Evolutionary conservation across 2,113 vertebrate species (phyloP), one percentile per base, ranked within the genome.

Genomic region (Lamprotornis superbus): DNA sequence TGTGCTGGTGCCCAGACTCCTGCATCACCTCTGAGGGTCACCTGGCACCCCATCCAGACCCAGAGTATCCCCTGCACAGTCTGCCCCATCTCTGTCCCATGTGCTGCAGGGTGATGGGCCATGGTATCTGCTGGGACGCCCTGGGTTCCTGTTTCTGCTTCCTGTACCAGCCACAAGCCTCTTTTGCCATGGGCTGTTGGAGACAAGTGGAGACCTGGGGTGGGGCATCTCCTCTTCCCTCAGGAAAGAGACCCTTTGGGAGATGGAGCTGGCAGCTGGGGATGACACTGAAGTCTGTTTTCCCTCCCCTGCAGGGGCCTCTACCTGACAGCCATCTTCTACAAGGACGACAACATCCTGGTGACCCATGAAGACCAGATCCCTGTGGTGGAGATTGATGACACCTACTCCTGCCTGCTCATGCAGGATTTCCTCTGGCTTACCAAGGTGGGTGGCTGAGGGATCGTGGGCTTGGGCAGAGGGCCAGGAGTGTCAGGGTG

Each of bases 341-440:
- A 99, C 97, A 98, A 98, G 96, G 99, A 99, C 0, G 98, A 99
- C 88, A 98, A 97, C 39, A 95, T 99, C 49, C 64, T 99, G 88
- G 98, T 99, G 83, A 99, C 99, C 7, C 97, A 98, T 2, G 99
- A 99, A 71, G 99, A 99, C 50, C 99, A 99, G 98, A 98, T 99
- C 94, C 99, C 99, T 0, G 97, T 99, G 37, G 98, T 99, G 39
- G 99, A 99, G 95, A 98, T 99, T 35, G 99, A 99, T 49, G 98
- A 99, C 86, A 98, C 98, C 22, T 99, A 98, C 92, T 98, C 98
- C n/a, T 99, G 98, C 92, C 98, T 98, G 31, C 98, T 99, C 24
- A 98, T 98, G 97, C 99, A 99, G 94, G 99, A 99, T 93, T 99
- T 99, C 93, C 98, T 99, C 40, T 99, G 99, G 99, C 99, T 99